phyloP scores from a whole-genome alignment of 2,113 vertebrate species.

The Limanda limanda region DNA sequence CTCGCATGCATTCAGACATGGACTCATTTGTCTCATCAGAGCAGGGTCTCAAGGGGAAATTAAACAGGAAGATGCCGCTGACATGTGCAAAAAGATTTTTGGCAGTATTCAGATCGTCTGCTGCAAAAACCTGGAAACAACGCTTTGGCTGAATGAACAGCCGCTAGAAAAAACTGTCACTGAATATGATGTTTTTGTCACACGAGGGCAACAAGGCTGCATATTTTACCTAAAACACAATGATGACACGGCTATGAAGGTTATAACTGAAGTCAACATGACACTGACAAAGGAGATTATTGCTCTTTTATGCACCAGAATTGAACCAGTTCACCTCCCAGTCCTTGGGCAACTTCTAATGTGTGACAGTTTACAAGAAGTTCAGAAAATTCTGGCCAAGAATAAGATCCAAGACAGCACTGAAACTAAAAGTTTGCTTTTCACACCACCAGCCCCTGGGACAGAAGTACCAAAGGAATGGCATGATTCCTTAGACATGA shows the following conservation, averaged over 20 bases:
- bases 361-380: constrained; percentile 66
- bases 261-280: constrained; percentile 49
- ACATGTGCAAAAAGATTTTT: constrained; percentile 68
- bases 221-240: constrained; percentile 82
- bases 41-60: constrained; percentile 67
- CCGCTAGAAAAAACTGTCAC: constrained; percentile 71
- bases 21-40: constrained; percentile 82
- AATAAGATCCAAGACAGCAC: constrained; percentile 68
- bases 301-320: constrained; percentile 66
- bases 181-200: constrained; percentile 67
- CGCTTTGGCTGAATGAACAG: constrained; percentile 66
- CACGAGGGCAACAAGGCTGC: constrained; percentile 30
- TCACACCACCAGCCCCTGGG: constrained; percentile 66
- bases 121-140: constrained; percentile 75
- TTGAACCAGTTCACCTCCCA: constrained; percentile 15
- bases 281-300: constrained; percentile 77
- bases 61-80: constrained; percentile 44
- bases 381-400: constrained; percentile 60
- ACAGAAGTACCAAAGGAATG: constrained; percentile 81
- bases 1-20: constrained; percentile 79
- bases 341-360: constrained; percentile 75
- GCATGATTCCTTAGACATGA: constrained; percentile 84
- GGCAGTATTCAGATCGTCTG: constrained; percentile 84
- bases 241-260: constrained; percentile 16
- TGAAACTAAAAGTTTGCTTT: not conserved